phyloP scores from a whole-genome alignment of 2,113 vertebrate species.

The Pleuronectes platessa region DNA sequence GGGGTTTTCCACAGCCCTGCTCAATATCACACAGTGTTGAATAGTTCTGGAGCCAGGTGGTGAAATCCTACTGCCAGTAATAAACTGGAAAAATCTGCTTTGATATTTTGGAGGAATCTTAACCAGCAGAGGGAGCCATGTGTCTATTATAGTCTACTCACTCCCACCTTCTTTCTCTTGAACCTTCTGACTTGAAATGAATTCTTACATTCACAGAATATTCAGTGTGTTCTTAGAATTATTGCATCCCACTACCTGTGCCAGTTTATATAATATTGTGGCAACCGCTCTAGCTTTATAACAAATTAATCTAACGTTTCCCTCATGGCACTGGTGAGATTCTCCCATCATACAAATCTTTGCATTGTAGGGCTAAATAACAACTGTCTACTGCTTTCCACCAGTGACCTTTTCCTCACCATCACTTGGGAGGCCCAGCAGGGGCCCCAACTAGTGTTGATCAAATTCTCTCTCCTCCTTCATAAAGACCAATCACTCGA shows the following conservation, averaged over 20 bases:
- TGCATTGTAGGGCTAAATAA: slow-evolving; percentile 25
- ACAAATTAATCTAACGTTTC: slow-evolving; percentile 13
- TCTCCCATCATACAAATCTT: slow-evolving; percentile 25
- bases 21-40: too few relatives aligned
- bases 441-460: slow-evolving; percentile 19
- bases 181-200: not conserved
- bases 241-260: not conserved
- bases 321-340: not conserved
- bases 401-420: slow-evolving; percentile 14
- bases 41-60: too few relatives aligned
- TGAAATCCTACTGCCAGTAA: too few relatives aligned
- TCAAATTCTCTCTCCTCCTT: slow-evolving; percentile 10
- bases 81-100: not conserved
- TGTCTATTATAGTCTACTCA: not conserved
- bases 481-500: slow-evolving; percentile 20
- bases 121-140: slow-evolving; percentile 68
- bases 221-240: not conserved
- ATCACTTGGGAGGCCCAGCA: slow-evolving; percentile 13
- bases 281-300: slow-evolving; percentile 8
- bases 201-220: not conserved
- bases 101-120: not conserved
- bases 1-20: too few relatives aligned
- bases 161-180: not conserved
- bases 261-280: not conserved
- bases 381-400: slow-evolving; percentile 5